Evolutionary conservation across 2,888 invertebrate species (phyloP).

Genomic region (Nemurella pictetii): DNA sequence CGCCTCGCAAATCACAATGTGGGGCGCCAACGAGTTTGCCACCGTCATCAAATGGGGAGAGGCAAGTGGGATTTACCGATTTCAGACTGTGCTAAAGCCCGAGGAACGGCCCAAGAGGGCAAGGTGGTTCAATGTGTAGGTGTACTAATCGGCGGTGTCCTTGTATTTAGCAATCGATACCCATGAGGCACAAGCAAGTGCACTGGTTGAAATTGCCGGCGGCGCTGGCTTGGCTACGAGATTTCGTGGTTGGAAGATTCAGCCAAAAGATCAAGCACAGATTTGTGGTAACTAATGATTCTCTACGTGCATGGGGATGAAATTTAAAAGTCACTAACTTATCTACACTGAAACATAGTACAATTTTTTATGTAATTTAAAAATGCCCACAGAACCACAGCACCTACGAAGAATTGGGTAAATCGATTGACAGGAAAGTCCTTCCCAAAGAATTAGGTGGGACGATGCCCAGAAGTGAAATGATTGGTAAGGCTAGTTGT

Average conservation of each 20-base stretch:
- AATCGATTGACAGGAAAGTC: constrained; percentile 62
- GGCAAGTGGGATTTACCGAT: constrained; percentile 52
- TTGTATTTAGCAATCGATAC: constrained; percentile 69
- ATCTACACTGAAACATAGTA: too few species aligned
- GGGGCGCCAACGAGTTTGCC: constrained; percentile 68
- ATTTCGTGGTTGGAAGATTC: constrained; percentile 69
- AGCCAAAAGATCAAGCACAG: constrained; percentile 73
- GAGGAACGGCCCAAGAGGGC: background rate
- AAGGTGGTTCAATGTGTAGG: background rate
- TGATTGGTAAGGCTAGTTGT: constrained; percentile 57
- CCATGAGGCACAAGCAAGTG: constrained; percentile 77
- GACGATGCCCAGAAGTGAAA: constrained; percentile 66
- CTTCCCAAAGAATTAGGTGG: constrained; percentile 76
- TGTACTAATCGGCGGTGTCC: background rate
- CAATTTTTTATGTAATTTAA: too few species aligned
- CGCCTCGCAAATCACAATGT: constrained; percentile 73
- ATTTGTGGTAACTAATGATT: constrained; percentile 56
- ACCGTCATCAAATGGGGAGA: constrained; percentile 70
- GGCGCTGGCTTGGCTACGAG: constrained; percentile 74
- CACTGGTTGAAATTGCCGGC: constrained; percentile 71
- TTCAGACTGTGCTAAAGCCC: background rate
- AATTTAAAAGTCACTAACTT: too few species aligned
- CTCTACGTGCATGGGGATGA: too few species aligned
- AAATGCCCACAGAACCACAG: constrained; percentile 61
- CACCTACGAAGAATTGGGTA: constrained; percentile 61